phyloP scores from a whole-genome alignment of 2,888 invertebrate genomes.

The Sphinx pinastri region DNA sequence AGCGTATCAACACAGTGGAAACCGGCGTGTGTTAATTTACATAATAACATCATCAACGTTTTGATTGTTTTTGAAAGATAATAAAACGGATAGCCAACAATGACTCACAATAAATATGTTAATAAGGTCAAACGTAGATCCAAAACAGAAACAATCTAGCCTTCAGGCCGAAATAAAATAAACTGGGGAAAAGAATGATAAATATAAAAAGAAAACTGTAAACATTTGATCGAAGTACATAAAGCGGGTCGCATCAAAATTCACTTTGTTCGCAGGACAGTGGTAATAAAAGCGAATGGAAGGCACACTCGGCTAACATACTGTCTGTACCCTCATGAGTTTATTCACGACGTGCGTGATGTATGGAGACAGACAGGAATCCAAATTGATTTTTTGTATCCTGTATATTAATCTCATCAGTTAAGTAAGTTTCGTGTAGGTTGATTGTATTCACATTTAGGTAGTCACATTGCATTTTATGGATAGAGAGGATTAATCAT shows the following conservation, averaged over 20 bases:
- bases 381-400: neutral
- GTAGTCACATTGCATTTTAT: too few species aligned
- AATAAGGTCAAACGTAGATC: constrained; percentile 17
- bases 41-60: too few species aligned
- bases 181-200: constrained; percentile 37
- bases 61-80: too few species aligned
- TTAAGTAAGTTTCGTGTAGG: too few species aligned
- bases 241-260: constrained; percentile 73
- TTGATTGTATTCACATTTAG: too few species aligned
- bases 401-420: too few species aligned
- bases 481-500: too few species aligned
- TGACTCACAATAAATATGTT: constrained; percentile 17
- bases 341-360: constrained; percentile 12
- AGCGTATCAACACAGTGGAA: neutral
- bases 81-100: neutral
- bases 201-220: constrained; percentile 43
- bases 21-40: too few species aligned
- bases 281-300: constrained; percentile 60
- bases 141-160: constrained; percentile 11
- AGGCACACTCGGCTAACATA: constrained; percentile 22
- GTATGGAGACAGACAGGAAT: neutral
- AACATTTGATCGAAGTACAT: constrained; percentile 68
- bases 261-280: constrained; percentile 70
- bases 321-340: constrained; percentile 17
- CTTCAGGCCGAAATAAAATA: constrained; percentile 32